phyloP scores from a whole-genome alignment of 2,797 vertebrate genomes.

The Gymnocypris eckloni region DNA sequence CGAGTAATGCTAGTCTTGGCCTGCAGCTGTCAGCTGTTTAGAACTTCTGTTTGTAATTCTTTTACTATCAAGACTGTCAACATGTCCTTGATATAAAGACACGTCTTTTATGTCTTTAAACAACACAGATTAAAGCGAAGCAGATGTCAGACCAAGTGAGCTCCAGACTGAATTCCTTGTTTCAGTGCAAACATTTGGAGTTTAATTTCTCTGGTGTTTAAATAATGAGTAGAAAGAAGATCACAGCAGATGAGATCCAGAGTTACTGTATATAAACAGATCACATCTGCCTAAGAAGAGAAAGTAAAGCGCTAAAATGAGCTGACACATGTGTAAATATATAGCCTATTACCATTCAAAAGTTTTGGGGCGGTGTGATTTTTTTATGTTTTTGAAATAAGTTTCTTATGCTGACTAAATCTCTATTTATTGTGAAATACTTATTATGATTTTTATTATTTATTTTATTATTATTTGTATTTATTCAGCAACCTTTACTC shows the following conservation, averaged over 20 bases:
- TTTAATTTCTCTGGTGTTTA: conserved; percentile 11
- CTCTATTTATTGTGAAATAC: too few species aligned
- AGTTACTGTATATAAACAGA: not conserved
- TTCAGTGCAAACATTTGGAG: not conserved
- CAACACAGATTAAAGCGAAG: conserved; percentile 11
- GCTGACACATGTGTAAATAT: not conserved
- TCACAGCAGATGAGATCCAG: not conserved
- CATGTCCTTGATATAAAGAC: conserved; percentile 33
- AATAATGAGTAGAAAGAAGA: not conserved
- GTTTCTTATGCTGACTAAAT: too few species aligned
- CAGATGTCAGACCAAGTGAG: not conserved
- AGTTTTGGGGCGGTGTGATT: not conserved
- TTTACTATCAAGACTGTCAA: conserved; percentile 35
- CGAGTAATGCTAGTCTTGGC: conserved; percentile 33
- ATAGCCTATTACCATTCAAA: not conserved
- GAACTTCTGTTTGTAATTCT: conserved; percentile 48
- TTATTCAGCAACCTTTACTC: not conserved
- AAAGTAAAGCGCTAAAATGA: not conserved
- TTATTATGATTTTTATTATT: too few species aligned
- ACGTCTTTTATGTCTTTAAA: conserved; percentile 31
- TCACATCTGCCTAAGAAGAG: not conserved
- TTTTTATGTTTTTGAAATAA: too few species aligned
- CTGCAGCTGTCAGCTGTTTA: conserved; percentile 63
- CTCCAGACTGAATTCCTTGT: not conserved
- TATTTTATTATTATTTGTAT: not conserved